Evolutionary conservation across 37 sponge, comb jelly and placozoan species (phyloP).

Genomic region (Tethya wilhelma): DNA sequence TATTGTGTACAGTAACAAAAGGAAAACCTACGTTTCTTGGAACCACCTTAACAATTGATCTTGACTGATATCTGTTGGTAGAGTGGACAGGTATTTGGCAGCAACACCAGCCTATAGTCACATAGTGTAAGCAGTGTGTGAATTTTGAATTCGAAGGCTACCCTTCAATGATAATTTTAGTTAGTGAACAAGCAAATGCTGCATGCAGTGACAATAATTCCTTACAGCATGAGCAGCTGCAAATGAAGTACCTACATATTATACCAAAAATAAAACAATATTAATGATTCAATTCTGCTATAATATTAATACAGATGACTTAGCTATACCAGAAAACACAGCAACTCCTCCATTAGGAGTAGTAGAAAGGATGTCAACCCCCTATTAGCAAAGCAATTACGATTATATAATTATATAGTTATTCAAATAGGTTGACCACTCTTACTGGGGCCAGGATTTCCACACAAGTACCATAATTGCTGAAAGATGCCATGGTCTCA

Average conservation of each 20-base stretch:
- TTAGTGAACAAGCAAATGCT: no score
- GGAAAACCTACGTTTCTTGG: background rate
- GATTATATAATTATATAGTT: background rate
- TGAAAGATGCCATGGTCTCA: constrained; percentile 58
- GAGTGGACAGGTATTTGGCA: background rate
- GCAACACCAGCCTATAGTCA: constrained; percentile 4
- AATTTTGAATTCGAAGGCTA: no score
- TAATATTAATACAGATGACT: no score
- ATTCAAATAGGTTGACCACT: background rate
- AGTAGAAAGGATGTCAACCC: constrained; percentile 49
- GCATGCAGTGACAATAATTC: no score
- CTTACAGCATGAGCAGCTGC: constrained; percentile 61
- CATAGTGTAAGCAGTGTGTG: no score
- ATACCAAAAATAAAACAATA: background rate
- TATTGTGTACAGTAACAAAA: no score
- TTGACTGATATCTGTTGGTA: background rate
- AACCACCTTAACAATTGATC: background rate
- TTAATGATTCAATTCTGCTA: no score
- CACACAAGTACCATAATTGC: constrained; percentile 77
- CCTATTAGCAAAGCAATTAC: constrained; percentile 24
- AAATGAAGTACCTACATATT: constrained; percentile 45
- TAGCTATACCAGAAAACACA: constrained; percentile 32
- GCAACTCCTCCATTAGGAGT: constrained; percentile 17
- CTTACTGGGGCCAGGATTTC: constrained; percentile 83
- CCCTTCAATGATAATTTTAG: no score